Evolutionary conservation across 2,113 vertebrate genomes (phyloP).

Genomic region (Passer domesticus): DNA sequence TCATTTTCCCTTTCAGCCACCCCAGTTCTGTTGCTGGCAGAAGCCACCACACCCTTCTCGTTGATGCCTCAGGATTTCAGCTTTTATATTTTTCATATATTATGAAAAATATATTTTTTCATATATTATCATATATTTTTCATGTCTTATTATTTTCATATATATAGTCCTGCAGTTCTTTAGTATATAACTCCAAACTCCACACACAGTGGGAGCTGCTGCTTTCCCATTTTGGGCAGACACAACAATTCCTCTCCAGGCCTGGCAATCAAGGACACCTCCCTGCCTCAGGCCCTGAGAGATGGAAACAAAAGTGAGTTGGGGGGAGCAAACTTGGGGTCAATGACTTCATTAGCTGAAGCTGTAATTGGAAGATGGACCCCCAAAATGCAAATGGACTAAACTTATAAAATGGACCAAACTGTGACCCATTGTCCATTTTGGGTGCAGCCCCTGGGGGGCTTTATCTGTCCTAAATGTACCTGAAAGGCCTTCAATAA

Average conservation of each 20-base stretch:
- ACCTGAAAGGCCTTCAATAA: neutral
- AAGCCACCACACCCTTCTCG: neutral
- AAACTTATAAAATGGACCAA: neutral
- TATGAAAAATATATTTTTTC: no score
- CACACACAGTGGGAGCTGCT: neutral
- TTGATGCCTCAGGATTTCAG: neutral
- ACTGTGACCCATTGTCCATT: accelerated
- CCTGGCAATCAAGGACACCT: neutral
- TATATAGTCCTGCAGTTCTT: neutral
- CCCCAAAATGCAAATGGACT: neutral
- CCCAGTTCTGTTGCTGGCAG: neutral
- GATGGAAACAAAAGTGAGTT: neutral
- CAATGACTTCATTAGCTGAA: neutral
- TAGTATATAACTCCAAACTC: accelerated
- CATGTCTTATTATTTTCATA: no score
- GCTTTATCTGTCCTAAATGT: accelerated
- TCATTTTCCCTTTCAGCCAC: neutral
- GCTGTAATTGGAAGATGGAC: neutral
- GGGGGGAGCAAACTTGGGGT: neutral
- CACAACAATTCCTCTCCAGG: neutral
- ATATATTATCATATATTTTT: no score
- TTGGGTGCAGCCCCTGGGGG: neutral
- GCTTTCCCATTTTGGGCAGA: neutral
- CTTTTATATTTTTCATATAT: neutral
- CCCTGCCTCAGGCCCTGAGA: neutral